Percentiles rank a stretch among this genome's conserved stretches.
phyloP scores from a whole-genome alignment of 1,140 invertebrate genomes.

The Drosophila sucinea region DNA sequence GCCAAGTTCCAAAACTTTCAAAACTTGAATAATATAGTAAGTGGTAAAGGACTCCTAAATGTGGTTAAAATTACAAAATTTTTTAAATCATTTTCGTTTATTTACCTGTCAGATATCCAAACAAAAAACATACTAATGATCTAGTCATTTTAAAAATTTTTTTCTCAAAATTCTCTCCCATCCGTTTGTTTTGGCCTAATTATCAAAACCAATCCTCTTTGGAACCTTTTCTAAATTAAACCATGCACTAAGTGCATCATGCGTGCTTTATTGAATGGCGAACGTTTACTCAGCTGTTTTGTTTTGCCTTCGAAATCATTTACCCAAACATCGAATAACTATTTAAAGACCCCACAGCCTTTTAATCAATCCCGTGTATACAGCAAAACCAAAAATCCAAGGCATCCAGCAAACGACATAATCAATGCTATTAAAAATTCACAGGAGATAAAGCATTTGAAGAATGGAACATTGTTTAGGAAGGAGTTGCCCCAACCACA shows the following conservation, averaged over 20 bases:
- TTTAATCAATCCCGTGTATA: not conserved
- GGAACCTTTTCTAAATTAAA: not conserved
- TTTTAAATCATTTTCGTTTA: not conserved
- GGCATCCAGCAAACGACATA: not conserved
- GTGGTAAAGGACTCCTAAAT: too few species aligned
- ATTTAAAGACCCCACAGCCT: not conserved
- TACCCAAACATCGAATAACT: not conserved
- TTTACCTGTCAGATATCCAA: not conserved
- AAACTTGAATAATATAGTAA: too few species aligned
- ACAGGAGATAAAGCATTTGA: not conserved
- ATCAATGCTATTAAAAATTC: not conserved
- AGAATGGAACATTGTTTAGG: not conserved
- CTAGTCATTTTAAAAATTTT: not conserved
- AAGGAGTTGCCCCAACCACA: not conserved
- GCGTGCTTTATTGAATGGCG: conserved; percentile 16
- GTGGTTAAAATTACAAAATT: too few species aligned
- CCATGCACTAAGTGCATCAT: conserved; percentile 21
- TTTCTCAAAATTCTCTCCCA: not conserved
- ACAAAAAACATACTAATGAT: not conserved
- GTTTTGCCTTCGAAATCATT: not conserved
- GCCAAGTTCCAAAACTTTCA: too few species aligned
- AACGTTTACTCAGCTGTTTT: conserved; percentile 8
- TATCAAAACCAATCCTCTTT: not conserved
- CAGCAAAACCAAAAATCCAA: not conserved
- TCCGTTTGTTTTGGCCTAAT: not conserved